Base-by-base conservation (phyloP, 2,888 invertebrate species). In the Lepeophtheirus nordmannii region DNA sequence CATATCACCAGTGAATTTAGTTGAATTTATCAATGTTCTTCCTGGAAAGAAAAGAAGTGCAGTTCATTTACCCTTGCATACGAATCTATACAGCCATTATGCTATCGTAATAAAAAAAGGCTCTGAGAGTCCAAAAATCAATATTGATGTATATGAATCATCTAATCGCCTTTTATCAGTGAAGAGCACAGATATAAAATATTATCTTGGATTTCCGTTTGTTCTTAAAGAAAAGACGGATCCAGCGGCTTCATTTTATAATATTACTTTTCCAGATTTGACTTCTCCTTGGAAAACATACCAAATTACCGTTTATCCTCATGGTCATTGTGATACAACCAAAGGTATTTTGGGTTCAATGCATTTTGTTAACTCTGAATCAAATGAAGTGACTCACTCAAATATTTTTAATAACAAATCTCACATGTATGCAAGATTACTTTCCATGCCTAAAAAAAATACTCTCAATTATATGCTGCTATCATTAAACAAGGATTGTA, bases 11-110 rank as follows among this genome's bases (percentile, higher is more conserved):
- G 78, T 78, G 70, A 82, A 83, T 71, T 73, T 85, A 62, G 79
- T 81, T 10, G 81, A 82, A 69, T 73, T 75, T 57, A 80, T 81
- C 0, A 78, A 78, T 72, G 79, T 81, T 65, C 72, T 80, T 37
- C 81, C 83, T 37, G 69, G 69, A 63, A 76, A 78, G 70, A 75
- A 80, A 70, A 79, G 80, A 73, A 75, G 74, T 23, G 73, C 79
- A 10, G 75, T 78, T 68, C 74, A 86, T 72, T 74, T 87, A 59
- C 80, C 82, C 53, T 79, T 80, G 67, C 72, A 88, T 10, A 80
- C 79, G 69, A 76, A 79, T 64, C 75, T 81, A 39, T 82, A 83
- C 78, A 82, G 86, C 0, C 88, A 89, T 73, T 77, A 89, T 8
- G 74, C 88, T 11, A 77, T 89, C 30, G 82, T 81, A 73, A 80